phyloP scores from a whole-genome alignment of 2,113 vertebrate species.

The Merops nubicus region DNA sequence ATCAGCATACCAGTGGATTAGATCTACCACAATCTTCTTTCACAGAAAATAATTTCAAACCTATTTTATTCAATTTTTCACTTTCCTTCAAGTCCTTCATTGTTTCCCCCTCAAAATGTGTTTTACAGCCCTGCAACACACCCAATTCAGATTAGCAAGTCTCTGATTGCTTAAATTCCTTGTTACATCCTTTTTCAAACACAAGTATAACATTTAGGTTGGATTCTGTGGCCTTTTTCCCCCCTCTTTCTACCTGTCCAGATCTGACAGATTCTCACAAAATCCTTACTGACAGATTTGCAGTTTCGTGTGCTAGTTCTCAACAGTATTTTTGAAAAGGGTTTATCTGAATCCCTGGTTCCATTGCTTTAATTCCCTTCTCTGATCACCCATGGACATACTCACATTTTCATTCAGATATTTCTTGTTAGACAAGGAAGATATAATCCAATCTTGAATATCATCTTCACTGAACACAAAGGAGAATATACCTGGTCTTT shows the following conservation, averaged over 20 bases:
- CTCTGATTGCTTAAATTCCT: not conserved
- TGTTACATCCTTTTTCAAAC: not conserved
- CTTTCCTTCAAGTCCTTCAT: not conserved
- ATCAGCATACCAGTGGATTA: not conserved
- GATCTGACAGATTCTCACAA: not conserved
- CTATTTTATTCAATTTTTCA: not conserved
- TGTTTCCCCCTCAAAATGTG: not conserved
- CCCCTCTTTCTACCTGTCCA: not conserved
- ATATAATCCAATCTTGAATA: not conserved
- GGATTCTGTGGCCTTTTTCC: not conserved
- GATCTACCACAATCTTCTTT: not conserved
- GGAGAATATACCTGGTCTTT: not conserved
- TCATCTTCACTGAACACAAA: not conserved
- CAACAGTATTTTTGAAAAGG: not conserved
- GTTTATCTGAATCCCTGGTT: accelerated
- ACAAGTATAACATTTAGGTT: not conserved
- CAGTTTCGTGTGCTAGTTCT: not conserved
- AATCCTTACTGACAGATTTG: not conserved
- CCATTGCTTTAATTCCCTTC: not conserved
- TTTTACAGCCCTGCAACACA: not conserved
- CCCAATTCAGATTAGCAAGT: not conserved
- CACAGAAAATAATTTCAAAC: not conserved
- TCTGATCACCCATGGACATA: not conserved
- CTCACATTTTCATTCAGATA: not conserved
- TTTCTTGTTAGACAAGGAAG: not conserved